Evolutionary conservation across 2,888 invertebrate species (phyloP), one percentile per base, ranked within the genome.

Genomic region (Dryocosmus kuriphilus): DNA sequence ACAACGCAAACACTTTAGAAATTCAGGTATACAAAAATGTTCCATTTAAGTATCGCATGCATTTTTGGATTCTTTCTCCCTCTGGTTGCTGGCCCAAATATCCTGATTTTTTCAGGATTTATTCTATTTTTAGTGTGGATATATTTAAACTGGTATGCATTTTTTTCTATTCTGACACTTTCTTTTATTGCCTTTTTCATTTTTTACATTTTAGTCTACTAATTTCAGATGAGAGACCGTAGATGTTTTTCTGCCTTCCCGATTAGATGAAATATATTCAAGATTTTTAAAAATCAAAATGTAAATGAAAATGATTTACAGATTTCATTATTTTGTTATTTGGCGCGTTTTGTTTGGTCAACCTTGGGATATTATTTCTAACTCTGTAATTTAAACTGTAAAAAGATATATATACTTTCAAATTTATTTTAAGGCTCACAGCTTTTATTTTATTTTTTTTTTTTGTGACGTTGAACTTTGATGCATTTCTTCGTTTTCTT

Each of bases 21-120:
- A 87, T 85, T 80, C 89, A 92, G 91, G 92, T 92, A 90, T 60
- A 83, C 73, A 62, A 74, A 77, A 76, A 62, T 61, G 76, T 60
- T 67, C 51, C 9, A 71, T 71, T 30, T 71, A 11, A 30, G 3
- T 74, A 81, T 27, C 74, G 75, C 80, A 78, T 81, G 82, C 73
- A 38, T 55, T 77, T 57, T 80, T 77, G 74, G 57, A 75, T 75
- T 75, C 76, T 65, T 79, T 51, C 41, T 80, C 51, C 14, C 65
- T 55, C 7, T 35, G n/a, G 8, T n/a, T n/a, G 30, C 24, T 51
- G 9, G 24, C 4, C 5, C 14, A 57, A 57, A 24, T 57, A 22
- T 24, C 57, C 24, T 24, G 57, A 57, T 14, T 14, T 57, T 24
- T 57, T 24, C 8, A 14, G 1, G 11, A 57, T 24, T 24, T 6